Evolutionary conservation across 2,797 vertebrate genomes (phyloP).

Genomic region (Pangasius krempfi): DNA sequence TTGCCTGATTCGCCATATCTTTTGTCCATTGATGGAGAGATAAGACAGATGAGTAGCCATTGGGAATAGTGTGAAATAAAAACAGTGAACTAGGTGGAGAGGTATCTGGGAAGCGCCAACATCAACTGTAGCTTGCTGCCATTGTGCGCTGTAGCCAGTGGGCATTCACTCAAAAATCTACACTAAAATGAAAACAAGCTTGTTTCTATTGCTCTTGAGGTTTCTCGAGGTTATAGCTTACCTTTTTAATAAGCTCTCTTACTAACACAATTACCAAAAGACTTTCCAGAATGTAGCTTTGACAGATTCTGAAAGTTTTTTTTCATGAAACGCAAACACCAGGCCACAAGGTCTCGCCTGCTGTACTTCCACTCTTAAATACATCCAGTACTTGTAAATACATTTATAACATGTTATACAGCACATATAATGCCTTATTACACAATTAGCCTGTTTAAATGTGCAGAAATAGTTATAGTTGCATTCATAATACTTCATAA

Average conservation of each 20-base stretch:
- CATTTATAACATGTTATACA: background rate
- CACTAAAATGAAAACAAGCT: constrained; percentile 14
- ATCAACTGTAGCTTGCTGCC: background rate
- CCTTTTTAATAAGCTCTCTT: background rate
- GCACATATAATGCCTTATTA: background rate
- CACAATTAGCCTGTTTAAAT: background rate
- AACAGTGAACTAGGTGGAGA: background rate
- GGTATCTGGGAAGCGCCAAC: too few relatives aligned
- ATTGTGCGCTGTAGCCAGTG: constrained; percentile 4
- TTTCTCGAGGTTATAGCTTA: background rate
- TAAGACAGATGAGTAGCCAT: constrained; percentile 18
- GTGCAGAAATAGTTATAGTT: background rate
- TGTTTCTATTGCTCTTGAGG: background rate
- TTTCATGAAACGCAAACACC: background rate
- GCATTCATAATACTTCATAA: background rate
- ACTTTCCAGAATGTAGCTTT: background rate
- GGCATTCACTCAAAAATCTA: background rate
- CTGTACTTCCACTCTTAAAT: background rate
- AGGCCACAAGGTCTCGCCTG: background rate
- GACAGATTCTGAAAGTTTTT: background rate
- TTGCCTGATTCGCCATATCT: constrained; percentile 55
- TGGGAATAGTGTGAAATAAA: background rate
- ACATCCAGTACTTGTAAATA: background rate
- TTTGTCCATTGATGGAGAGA: constrained; percentile 67
- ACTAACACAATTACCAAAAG: background rate